These are phyloP conservation scores for Aelia acuminata DNA, from an alignment of 2,888 invertebrate genomes.

Conservation along the genomic window DNA sequence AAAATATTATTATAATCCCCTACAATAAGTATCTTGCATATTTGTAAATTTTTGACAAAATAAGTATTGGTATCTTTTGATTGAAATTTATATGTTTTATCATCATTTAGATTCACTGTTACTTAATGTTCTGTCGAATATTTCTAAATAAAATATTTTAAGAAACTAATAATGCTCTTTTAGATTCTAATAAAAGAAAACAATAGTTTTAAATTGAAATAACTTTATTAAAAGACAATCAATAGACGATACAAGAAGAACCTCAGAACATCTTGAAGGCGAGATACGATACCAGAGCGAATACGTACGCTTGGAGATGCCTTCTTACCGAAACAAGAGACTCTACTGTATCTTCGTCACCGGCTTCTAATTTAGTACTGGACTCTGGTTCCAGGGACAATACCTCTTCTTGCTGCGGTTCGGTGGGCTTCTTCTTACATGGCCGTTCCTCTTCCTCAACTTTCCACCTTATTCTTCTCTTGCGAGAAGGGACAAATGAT, in stretches of 20 bases:
- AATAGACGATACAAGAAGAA: neutral
- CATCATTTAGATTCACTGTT: too few species aligned
- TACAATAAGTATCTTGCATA: too few species aligned
- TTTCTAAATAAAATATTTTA: too few species aligned
- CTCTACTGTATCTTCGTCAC: neutral
- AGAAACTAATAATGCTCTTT: too few species aligned
- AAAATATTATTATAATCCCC: too few species aligned
- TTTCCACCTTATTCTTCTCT: neutral
- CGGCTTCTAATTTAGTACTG: neutral
- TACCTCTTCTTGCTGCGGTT: neutral
- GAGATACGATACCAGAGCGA: neutral
- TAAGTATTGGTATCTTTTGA: too few species aligned
- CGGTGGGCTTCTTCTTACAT: neutral
- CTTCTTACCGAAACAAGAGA: neutral
- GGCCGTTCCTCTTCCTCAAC: neutral
- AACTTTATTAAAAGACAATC: neutral
- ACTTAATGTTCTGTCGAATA: too few species aligned
- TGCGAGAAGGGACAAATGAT: neutral
- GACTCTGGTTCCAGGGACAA: too few species aligned
- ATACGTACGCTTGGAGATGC: conserved; percentile 32
- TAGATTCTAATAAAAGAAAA: too few species aligned
- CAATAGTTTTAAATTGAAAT: too few species aligned
- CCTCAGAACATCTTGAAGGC: neutral
- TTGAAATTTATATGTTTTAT: too few species aligned
- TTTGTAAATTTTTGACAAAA: too few species aligned